Conservation (phyloP, 2,113 vertebrate genomes). For the Hyperopisus bebe region DNA sequence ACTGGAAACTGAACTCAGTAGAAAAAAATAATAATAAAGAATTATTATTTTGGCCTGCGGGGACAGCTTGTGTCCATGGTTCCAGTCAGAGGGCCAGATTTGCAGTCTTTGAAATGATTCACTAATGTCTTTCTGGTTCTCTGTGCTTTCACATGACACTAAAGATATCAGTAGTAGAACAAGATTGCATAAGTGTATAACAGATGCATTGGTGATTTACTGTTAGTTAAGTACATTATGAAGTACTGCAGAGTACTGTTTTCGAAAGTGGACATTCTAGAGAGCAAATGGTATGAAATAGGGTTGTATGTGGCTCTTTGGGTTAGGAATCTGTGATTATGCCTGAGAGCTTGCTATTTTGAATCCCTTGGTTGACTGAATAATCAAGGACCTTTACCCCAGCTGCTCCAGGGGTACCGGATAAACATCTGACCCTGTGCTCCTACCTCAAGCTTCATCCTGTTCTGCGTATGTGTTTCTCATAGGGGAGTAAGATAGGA, state of each 20-base stretch:
- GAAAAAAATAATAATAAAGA: not conserved
- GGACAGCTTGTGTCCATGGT: not conserved
- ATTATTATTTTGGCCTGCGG: constrained; percentile 1
- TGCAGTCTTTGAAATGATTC: constrained; percentile 4
- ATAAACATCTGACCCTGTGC: not conserved
- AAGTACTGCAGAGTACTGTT: not conserved
- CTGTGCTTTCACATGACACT: not conserved
- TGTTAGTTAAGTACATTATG: not conserved
- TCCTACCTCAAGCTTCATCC: not conserved
- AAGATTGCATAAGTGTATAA: not conserved
- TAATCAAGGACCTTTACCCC: not conserved
- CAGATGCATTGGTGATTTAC: not conserved
- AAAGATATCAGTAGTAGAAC: not conserved
- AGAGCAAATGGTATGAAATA: not conserved
- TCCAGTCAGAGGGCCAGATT: not conserved
- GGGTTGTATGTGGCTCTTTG: not conserved
- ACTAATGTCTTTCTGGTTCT: not conserved
- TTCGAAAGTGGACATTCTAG: not conserved
- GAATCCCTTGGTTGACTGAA: not conserved
- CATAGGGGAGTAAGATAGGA: not conserved
- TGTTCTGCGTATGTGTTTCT: not conserved
- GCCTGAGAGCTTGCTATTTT: not conserved
- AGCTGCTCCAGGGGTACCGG: not conserved
- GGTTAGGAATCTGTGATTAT: not conserved
- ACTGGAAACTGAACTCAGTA: not conserved